Evolutionary conservation across 2,797 vertebrate genomes (phyloP).

Genomic region (Lacerta agilis): DNA sequence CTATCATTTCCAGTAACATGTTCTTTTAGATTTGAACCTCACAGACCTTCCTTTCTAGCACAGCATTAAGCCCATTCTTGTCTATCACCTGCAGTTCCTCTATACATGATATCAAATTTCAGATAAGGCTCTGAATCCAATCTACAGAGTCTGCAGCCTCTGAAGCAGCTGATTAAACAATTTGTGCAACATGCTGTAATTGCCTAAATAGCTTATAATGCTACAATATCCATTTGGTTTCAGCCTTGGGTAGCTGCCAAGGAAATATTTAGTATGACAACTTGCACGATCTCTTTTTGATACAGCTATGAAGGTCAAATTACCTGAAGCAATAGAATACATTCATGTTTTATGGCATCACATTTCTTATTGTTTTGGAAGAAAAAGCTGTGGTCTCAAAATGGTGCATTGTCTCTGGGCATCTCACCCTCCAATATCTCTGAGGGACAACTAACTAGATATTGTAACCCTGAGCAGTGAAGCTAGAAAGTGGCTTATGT

Average conservation of each 20-base stretch:
- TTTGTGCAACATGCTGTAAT: constrained; percentile 57
- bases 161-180: constrained; percentile 72
- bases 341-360: neutral
- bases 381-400: neutral
- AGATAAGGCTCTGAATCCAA: constrained; percentile 46
- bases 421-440: neutral
- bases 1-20: neutral
- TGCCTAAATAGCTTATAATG: constrained; percentile 50
- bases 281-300: constrained; percentile 48
- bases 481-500: neutral
- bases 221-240: constrained; percentile 47
- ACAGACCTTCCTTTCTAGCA: neutral
- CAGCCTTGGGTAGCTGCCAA: constrained; percentile 44
- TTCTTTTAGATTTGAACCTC: neutral
- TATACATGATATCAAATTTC: constrained; percentile 22
- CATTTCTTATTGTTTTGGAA: neutral
- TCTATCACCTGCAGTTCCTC: constrained; percentile 26
- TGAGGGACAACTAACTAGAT: neutral
- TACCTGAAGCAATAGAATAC: neutral
- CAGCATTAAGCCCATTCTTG: fast-evolving
- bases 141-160: constrained; percentile 18
- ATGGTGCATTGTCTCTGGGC: neutral
- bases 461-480: neutral
- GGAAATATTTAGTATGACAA: constrained; percentile 37
- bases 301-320: constrained; percentile 18